A percentile compares a stretch with the other conserved stretches of the same genome.
Conservation (phyloP, 2,113 vertebrate genomes). For the Siphamia tubifer region DNA sequence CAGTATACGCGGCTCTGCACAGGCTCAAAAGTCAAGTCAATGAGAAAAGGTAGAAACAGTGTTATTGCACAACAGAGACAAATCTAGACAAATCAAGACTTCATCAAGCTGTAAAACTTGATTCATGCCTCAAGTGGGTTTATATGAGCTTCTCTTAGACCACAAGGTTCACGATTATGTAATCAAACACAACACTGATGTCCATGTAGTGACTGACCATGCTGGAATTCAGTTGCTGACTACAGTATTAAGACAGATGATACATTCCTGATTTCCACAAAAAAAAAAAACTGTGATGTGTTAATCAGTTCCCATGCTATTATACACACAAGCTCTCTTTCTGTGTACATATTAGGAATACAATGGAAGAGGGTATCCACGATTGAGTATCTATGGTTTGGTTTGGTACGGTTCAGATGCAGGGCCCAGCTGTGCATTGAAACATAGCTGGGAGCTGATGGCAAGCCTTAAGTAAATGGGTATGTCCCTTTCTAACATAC, state of each 20-base stretch:
- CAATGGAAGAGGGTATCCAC: too few species aligned
- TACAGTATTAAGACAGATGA: slow-evolving; percentile 35
- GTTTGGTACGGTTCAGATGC: too few species aligned
- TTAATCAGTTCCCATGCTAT: slow-evolving; percentile 14
- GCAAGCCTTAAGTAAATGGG: too few species aligned
- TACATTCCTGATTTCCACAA: slow-evolving; percentile 28
- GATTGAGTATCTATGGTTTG: too few species aligned
- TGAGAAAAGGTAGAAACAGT: not conserved
- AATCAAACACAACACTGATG: slow-evolving; percentile 43
- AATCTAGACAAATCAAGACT: slow-evolving; percentile 2
- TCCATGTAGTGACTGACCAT: slow-evolving; percentile 19
- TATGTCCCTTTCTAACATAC: too few species aligned
- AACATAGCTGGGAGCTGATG: too few species aligned
- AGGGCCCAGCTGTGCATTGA: too few species aligned
- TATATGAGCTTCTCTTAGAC: slow-evolving; percentile 9
- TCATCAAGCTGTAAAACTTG: not conserved
- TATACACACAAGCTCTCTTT: too few species aligned
- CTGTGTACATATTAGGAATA: too few species aligned
- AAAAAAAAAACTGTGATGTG: not conserved
- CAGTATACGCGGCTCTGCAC: not conserved
- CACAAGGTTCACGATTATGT: slow-evolving; percentile 12
- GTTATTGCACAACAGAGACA: not conserved
- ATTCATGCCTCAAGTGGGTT: too few species aligned
- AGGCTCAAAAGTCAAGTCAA: not conserved
- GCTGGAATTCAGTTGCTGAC: slow-evolving; percentile 31